These are phyloP conservation scores for Notarius lentiginosus DNA, from an alignment of 2,113 vertebrate genomes.

Conservation along the genomic window DNA sequence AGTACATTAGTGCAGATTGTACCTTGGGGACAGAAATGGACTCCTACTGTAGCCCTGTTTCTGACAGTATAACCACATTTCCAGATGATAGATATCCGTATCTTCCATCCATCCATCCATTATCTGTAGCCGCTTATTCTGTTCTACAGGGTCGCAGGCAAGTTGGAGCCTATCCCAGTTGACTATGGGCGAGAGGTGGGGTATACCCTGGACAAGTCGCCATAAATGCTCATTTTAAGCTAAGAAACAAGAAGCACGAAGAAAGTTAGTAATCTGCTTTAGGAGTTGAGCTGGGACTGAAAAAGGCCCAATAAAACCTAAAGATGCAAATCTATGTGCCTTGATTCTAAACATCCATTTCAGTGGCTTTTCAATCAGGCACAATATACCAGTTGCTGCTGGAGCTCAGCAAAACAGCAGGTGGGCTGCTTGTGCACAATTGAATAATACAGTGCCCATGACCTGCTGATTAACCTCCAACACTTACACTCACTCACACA, in stretches of 20 bases:
- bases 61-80: not conserved
- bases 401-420: slow-evolving; percentile 31
- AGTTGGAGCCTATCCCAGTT: too few relatives aligned
- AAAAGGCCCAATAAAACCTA: not conserved
- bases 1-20: too few relatives aligned
- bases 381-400: slow-evolving; percentile 12
- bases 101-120: too few relatives aligned
- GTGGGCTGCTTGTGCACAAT: slow-evolving; percentile 22
- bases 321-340: not conserved
- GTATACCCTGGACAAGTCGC: too few relatives aligned
- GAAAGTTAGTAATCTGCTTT: not conserved
- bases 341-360: slow-evolving; percentile 7
- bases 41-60: too few relatives aligned
- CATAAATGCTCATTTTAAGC: not conserved
- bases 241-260: not conserved
- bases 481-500: too few relatives aligned
- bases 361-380: not conserved
- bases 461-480: slow-evolving; percentile 18
- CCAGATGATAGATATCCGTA: not conserved
- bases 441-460: slow-evolving; percentile 40
- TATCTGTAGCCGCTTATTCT: too few relatives aligned
- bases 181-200: too few relatives aligned
- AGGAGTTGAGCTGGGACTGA: not conserved
- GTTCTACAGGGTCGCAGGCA: too few relatives aligned
- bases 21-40: too few relatives aligned